phyloP scores from a whole-genome alignment of 2,113 vertebrate species.

The Muscicapa adusta region DNA sequence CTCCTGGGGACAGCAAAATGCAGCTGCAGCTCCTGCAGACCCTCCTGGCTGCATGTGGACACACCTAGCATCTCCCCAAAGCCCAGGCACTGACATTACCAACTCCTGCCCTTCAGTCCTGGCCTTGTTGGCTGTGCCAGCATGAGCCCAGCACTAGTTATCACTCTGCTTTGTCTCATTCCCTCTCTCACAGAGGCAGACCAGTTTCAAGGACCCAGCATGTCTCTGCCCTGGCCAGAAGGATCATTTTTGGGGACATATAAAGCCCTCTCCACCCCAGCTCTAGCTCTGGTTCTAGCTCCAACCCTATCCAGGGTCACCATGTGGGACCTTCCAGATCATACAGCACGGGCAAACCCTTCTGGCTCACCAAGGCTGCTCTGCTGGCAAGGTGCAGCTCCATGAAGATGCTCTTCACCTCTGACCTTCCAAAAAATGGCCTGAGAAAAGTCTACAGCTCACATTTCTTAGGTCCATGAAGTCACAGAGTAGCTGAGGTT shows the following conservation, averaged over 20 bases:
- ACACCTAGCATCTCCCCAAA: background rate
- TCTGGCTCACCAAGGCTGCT: background rate
- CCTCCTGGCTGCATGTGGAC: background rate
- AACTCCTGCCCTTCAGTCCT: background rate
- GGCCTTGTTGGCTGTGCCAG: background rate
- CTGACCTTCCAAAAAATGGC: background rate
- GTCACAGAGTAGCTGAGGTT: background rate
- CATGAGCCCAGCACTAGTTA: background rate
- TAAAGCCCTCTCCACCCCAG: background rate
- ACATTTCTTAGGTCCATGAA: background rate
- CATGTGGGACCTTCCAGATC: background rate
- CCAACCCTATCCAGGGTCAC: background rate
- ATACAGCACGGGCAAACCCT: background rate
- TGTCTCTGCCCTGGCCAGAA: background rate
- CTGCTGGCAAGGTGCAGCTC: background rate
- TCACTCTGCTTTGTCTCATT: background rate
- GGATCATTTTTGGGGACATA: background rate
- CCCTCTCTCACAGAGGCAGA: background rate
- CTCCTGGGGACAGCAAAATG: background rate
- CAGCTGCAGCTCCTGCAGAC: background rate
- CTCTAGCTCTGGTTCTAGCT: background rate
- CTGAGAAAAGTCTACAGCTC: background rate
- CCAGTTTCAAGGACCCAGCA: background rate
- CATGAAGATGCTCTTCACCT: background rate
- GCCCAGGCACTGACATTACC: background rate